phyloP scores from a whole-genome alignment of 2,888 invertebrate genomes.

The Toxonevra muliebris region DNA sequence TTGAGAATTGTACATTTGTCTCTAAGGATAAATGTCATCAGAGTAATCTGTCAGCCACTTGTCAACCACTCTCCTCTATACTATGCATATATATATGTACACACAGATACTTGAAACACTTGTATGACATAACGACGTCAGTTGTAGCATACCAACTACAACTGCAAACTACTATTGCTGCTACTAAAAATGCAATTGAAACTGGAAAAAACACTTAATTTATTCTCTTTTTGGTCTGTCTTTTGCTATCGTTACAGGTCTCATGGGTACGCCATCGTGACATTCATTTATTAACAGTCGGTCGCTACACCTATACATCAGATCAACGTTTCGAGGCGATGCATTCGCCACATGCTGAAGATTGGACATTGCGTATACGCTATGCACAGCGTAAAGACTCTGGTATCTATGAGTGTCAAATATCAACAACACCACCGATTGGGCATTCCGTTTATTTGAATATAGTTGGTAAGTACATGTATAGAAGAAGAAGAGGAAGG shows the following conservation, averaged over 20 bases:
- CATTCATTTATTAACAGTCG: slow-evolving; percentile 78
- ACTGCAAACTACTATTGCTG: too few relatives aligned
- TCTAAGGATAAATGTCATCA: slow-evolving; percentile 9
- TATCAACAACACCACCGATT: slow-evolving; percentile 88
- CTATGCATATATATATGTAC: neutral
- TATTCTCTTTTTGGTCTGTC: slow-evolving; percentile 6
- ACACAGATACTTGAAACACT: neutral
- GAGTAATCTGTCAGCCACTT: slow-evolving; percentile 3
- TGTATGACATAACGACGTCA: neutral
- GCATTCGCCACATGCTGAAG: slow-evolving; percentile 86
- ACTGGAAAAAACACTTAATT: neutral
- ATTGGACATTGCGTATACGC: slow-evolving; percentile 83
- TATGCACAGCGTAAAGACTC: slow-evolving; percentile 79
- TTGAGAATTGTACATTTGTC: neutral
- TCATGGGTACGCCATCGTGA: slow-evolving; percentile 83
- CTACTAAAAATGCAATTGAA: too few relatives aligned
- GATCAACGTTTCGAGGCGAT: slow-evolving; percentile 88
- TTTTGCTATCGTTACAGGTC: slow-evolving; percentile 67
- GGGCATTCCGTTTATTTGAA: slow-evolving; percentile 83
- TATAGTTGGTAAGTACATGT: slow-evolving; percentile 78
- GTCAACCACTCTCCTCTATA: neutral
- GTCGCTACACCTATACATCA: slow-evolving; percentile 80
- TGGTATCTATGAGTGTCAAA: slow-evolving; percentile 89
- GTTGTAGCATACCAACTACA: neutral
- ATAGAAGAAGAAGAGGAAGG: too few relatives aligned